Evolutionary conservation across 2,888 invertebrate species (phyloP).

Genomic region (Lasioglossum leucozonium): DNA sequence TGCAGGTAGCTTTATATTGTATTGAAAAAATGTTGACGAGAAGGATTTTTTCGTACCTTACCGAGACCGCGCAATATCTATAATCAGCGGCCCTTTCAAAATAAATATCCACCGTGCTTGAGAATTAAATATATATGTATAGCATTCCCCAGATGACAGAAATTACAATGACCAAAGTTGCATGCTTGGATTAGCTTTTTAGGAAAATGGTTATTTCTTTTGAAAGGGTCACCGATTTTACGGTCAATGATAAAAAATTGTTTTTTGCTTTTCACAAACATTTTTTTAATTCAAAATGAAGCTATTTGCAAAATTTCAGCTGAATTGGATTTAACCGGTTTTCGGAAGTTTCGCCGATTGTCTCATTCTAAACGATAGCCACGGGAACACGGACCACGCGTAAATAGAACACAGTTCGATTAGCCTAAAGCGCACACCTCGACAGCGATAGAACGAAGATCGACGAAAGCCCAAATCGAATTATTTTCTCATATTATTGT

Average conservation of each 20-base stretch:
- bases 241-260: too few relatives aligned
- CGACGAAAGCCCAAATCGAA: constrained; percentile 31
- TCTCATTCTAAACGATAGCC: constrained; percentile 12
- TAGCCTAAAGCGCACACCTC: constrained; percentile 54
- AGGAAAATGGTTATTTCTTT: too few relatives aligned
- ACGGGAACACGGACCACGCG: constrained; percentile 8
- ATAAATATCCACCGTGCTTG: too few relatives aligned
- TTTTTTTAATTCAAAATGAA: too few relatives aligned
- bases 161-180: too few relatives aligned
- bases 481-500: constrained; percentile 46
- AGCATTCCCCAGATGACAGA: too few relatives aligned
- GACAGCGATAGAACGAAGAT: constrained; percentile 34
- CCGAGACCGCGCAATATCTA: too few relatives aligned
- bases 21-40: not conserved
- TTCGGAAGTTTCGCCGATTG: not conserved
- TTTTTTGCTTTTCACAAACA: too few relatives aligned
- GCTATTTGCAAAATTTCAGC: not conserved
- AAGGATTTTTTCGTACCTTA: not conserved
- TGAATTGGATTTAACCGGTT: not conserved
- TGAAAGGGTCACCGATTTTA: too few relatives aligned
- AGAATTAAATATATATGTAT: too few relatives aligned
- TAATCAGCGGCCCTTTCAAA: too few relatives aligned
- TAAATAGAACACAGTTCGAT: constrained; percentile 35
- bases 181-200: too few relatives aligned
- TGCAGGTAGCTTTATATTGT: not conserved